A percentile compares a stretch with the other conserved stretches of the same genome.
phyloP scores from a whole-genome alignment of 1,140 invertebrate species.

The Neodiprion pinetum region DNA sequence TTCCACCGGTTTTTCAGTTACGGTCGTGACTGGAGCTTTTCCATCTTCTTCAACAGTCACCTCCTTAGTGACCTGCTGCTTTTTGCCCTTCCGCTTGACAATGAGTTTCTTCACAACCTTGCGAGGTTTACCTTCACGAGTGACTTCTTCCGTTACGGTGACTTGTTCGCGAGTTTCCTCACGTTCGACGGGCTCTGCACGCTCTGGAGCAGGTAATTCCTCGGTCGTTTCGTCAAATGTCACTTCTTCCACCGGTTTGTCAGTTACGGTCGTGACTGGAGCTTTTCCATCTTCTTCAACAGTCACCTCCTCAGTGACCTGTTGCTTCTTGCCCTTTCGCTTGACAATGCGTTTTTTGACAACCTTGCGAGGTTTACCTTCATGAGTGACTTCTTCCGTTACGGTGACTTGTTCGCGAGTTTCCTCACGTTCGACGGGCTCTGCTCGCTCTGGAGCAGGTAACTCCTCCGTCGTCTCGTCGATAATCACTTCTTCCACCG shows the following conservation, averaged over 20 bases:
- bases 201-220: conserved; percentile 46
- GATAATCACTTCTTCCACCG: not conserved
- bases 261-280: not conserved
- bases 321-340: no score
- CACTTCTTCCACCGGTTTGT: conserved; percentile 23
- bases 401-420: no score
- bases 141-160: conserved; percentile 37
- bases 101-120: conserved; percentile 44
- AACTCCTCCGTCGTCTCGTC: no score
- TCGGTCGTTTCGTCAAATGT: conserved; percentile 41
- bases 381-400: no score
- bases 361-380: no score
- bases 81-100: conserved; percentile 51
- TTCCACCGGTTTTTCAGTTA: conserved; percentile 18
- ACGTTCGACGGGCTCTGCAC: conserved; percentile 40
- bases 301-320: no score
- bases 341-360: no score
- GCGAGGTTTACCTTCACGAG: conserved; percentile 43
- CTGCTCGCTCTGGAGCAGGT: no score
- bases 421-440: no score
- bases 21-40: conserved; percentile 32
- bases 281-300: no score
- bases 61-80: conserved; percentile 55
- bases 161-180: conserved; percentile 33
- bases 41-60: conserved; percentile 54